These are phyloP conservation scores for Addax nasomaculatus DNA, from an alignment of 2,113 vertebrate genomes.

Conservation along the genomic window DNA sequence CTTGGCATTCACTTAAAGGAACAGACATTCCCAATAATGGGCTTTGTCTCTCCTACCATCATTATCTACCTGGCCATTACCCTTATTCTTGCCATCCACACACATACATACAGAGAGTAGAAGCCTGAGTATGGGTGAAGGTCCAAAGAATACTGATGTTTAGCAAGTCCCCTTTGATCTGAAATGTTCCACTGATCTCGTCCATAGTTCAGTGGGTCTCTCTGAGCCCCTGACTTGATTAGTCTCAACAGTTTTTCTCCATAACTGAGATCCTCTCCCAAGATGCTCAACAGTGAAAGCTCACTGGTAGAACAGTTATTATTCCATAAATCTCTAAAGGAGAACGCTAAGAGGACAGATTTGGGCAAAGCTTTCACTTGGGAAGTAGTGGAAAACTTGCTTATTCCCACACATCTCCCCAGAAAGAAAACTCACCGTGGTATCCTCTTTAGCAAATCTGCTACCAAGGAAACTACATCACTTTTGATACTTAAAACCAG, in stretches of 20 bases:
- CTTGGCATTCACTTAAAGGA: not conserved
- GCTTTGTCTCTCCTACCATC: not conserved
- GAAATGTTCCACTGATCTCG: not conserved
- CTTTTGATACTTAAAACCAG: constrained; percentile 39
- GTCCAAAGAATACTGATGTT: not conserved
- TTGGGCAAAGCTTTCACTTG: not conserved
- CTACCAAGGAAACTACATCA: constrained; percentile 50
- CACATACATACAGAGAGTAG: not conserved
- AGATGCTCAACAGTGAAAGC: not conserved
- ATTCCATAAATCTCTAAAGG: not conserved
- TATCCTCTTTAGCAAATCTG: constrained; percentile 52
- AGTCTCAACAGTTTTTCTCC: not conserved
- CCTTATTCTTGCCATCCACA: not conserved
- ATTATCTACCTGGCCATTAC: not conserved
- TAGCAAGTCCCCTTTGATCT: not conserved
- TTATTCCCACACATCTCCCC: constrained; percentile 9
- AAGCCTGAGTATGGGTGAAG: not conserved
- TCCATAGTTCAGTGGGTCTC: not conserved
- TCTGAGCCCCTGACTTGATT: not conserved
- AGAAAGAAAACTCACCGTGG: constrained; percentile 34
- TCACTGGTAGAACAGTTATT: not conserved
- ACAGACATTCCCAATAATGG: not conserved
- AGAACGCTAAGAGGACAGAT: not conserved
- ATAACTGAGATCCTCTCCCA: not conserved
- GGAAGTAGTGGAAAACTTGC: not conserved